Conservation (phyloP, 1,140 invertebrate species). For the Adelges cooleyi region DNA sequence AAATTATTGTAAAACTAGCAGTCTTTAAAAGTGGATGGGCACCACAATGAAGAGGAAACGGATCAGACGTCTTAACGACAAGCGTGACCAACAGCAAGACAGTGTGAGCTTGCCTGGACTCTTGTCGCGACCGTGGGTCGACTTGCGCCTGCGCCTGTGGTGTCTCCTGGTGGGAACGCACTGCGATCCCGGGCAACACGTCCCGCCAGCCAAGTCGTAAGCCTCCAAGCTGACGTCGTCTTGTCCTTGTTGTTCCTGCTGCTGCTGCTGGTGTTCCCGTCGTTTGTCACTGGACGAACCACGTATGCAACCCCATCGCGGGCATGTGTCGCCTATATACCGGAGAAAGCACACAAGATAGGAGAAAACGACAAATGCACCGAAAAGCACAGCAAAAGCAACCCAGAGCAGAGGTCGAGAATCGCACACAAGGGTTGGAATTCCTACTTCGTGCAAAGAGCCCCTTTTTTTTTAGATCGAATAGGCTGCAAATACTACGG, state of each 20-base stretch:
- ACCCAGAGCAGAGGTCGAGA: too few species aligned
- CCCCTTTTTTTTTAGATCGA: too few species aligned
- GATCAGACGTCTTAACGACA: too few species aligned
- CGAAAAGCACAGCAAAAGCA: too few species aligned
- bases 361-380: not conserved
- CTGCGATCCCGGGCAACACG: conserved; percentile 58
- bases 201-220: conserved; percentile 67
- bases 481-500: too few species aligned
- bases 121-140: conserved; percentile 11
- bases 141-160: conserved; percentile 18
- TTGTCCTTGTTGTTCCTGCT: not conserved
- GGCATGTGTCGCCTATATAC: conserved; percentile 14
- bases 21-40: too few species aligned
- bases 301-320: conserved; percentile 25
- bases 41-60: too few species aligned
- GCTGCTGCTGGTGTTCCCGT: conserved; percentile 39
- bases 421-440: too few species aligned
- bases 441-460: too few species aligned
- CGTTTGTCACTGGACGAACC: not conserved
- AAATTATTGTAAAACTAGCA: too few species aligned
- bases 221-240: conserved; percentile 67
- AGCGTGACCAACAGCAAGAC: too few species aligned
- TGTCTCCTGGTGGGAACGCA: conserved; percentile 56
- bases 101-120: conserved; percentile 8
- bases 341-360: conserved; percentile 9